Conservation (phyloP, 2,113 vertebrate species). For the Penelope pileata region DNA sequence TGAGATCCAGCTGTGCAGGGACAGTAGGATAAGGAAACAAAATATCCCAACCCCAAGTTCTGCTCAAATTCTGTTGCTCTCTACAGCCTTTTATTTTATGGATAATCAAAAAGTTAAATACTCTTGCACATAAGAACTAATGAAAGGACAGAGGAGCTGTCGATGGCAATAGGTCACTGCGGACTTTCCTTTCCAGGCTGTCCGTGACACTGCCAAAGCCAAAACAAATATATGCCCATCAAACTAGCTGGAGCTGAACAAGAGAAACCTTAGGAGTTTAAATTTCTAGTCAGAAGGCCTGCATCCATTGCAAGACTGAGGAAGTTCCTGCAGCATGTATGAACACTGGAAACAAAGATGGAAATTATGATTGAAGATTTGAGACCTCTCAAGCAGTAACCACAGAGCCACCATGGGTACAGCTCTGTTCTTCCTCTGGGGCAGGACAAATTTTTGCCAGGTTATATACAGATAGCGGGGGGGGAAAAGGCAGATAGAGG, state of each 20-base stretch:
- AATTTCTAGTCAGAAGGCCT: background rate
- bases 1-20: background rate
- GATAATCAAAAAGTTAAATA: background rate
- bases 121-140: background rate
- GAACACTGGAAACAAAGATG: background rate
- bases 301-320: background rate
- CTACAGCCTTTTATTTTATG: background rate
- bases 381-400: background rate
- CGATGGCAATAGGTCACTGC: background rate
- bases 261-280: background rate
- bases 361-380: background rate
- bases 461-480: background rate
- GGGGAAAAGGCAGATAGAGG: background rate
- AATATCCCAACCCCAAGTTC: background rate
- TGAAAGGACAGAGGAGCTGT: background rate
- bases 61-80: background rate
- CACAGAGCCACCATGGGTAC: background rate
- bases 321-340: background rate
- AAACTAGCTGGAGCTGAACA: background rate
- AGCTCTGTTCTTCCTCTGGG: background rate
- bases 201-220: background rate
- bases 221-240: background rate
- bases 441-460: background rate
- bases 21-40: background rate
- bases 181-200: background rate